phyloP scores from a whole-genome alignment of 2,113 vertebrate genomes.

The Potamarius usumacintae region DNA sequence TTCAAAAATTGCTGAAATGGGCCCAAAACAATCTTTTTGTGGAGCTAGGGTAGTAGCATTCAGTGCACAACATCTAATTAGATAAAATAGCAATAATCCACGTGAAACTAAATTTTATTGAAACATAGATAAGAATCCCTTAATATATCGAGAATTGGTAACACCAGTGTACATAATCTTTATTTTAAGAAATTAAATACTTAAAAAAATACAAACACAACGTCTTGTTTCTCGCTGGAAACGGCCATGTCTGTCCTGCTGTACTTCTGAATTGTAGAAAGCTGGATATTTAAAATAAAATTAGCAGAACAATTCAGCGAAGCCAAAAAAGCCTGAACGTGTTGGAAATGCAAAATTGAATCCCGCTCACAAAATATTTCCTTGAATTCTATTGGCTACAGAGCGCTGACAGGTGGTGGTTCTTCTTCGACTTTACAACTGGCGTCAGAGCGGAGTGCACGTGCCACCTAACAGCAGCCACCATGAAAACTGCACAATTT shows the following conservation, averaged over 20 bases:
- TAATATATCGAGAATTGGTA: no score
- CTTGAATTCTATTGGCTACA: constrained; percentile 43
- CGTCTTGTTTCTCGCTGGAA: constrained; percentile 63
- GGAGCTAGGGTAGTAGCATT: no score
- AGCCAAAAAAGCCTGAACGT: constrained; percentile 39
- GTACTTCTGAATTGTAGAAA: neutral
- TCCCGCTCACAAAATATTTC: constrained; percentile 23
- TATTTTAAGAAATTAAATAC: neutral
- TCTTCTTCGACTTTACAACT: neutral
- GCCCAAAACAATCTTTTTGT: no score
- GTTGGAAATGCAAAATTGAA: constrained; percentile 36
- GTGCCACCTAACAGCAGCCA: neutral
- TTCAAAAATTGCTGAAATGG: no score
- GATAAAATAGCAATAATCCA: no score
- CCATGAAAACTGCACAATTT: neutral
- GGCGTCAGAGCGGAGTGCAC: neutral
- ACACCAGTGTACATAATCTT: neutral
- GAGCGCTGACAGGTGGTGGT: neutral
- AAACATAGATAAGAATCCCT: no score
- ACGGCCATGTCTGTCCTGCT: constrained; percentile 58
- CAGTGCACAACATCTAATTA: no score
- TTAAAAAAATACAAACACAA: no score
- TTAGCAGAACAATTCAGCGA: neutral
- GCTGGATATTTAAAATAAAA: neutral
- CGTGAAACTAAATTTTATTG: no score